Conservation (phyloP, 2,888 invertebrate species). For the Chalcosyrphus nemorum region DNA sequence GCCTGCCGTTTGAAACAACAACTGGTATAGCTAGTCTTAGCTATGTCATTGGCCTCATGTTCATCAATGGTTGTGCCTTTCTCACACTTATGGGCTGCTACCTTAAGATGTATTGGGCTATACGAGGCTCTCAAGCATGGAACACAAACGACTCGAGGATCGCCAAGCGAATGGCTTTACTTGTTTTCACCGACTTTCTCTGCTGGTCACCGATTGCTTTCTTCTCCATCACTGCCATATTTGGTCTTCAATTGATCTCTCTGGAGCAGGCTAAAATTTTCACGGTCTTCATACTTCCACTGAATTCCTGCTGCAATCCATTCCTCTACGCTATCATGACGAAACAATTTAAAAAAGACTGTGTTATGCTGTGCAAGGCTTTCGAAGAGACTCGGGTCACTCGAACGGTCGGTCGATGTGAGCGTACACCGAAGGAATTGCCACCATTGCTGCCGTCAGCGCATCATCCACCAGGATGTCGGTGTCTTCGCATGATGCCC, state of each 20-base stretch:
- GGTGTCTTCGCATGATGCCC: conserved; percentile 83
- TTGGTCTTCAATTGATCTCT: conserved; percentile 94
- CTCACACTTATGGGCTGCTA: conserved; percentile 97
- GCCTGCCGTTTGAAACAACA: conserved; percentile 96
- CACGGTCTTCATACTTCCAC: conserved; percentile 96
- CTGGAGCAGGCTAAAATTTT: conserved; percentile 98
- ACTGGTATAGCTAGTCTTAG: conserved; percentile 89
- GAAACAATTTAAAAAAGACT: conserved; percentile 98
- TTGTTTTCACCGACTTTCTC: conserved; percentile 98
- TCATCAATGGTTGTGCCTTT: conserved; percentile 96
- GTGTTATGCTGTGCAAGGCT: conserved; percentile 96
- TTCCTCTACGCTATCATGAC: conserved; percentile 98
- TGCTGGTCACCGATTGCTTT: conserved; percentile 99
- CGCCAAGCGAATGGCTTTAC: conserved; percentile 97
- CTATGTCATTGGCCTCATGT: conserved; percentile 95
- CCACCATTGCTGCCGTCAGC: conserved; percentile 83
- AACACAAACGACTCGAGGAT: conserved; percentile 98
- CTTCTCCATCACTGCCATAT: conserved; percentile 95
- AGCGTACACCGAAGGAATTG: conserved; percentile 89
- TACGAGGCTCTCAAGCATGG: conserved; percentile 98
- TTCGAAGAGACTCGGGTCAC: conserved; percentile 95
- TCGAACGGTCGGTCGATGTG: conserved; percentile 80
- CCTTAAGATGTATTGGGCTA: conserved; percentile 98
- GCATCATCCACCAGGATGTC: conserved; percentile 81
- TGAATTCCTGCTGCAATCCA: conserved; percentile 99